A percentile compares a stretch with the other conserved stretches of the same genome.
Evolutionary conservation across 37 sponge, comb jelly and placozoan species (phyloP).

Genomic region (Geodia barretti): DNA sequence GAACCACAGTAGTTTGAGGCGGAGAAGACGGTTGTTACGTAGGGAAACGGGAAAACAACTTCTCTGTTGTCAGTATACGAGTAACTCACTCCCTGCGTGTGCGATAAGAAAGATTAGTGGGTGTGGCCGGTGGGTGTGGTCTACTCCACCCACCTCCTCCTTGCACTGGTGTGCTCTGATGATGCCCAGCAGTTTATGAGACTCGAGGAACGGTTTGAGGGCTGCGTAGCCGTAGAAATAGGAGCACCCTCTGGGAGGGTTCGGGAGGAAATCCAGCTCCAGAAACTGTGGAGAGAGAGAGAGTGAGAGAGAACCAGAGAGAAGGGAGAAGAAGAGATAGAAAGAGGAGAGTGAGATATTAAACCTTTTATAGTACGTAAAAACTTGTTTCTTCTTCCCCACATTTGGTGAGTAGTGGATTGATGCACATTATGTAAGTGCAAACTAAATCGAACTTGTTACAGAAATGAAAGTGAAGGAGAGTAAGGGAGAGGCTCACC

Average conservation of each 20-base stretch:
- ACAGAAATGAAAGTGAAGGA: no score
- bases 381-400: not conserved
- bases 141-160: constrained; percentile 55
- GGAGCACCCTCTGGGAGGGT: constrained; percentile 84
- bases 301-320: no score
- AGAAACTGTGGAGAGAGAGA: no score
- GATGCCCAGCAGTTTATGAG: constrained; percentile 63
- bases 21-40: constrained; percentile 82
- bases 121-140: not conserved
- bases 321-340: no score
- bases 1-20: constrained; percentile 88
- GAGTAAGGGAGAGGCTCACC: constrained; percentile 24
- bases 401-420: not conserved
- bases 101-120: no score
- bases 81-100: constrained; percentile 61
- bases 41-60: constrained; percentile 51
- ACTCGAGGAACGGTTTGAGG: constrained; percentile 56
- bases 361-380: not conserved
- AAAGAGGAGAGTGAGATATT: not conserved
- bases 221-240: constrained; percentile 71
- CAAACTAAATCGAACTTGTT: no score
- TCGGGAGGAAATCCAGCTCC: constrained; percentile 80
- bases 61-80: constrained; percentile 47
- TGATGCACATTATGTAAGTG: not conserved
- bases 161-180: constrained; percentile 87